Evolutionary conservation across 1,140 invertebrate species (phyloP).

Genomic region (Adelges cooleyi): DNA sequence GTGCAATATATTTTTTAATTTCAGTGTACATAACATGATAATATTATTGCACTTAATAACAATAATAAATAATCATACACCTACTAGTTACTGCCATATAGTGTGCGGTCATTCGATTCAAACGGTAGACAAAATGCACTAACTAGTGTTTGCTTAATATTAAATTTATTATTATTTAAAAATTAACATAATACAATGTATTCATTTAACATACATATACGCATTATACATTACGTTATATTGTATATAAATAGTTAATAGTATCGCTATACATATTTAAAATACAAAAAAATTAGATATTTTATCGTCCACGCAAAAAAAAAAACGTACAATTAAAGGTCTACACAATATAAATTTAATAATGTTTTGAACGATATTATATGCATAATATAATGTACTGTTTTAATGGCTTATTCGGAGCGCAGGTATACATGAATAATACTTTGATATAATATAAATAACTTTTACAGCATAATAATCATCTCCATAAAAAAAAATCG

Average conservation of each 20-base stretch:
- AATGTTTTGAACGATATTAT: constrained; percentile 2
- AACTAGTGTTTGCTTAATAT: background rate
- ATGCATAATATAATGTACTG: too few relatives aligned
- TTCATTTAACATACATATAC: background rate
- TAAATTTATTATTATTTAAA: constrained; percentile 23
- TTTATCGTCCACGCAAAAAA: background rate
- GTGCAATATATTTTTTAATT: too few relatives aligned
- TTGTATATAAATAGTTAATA: constrained; percentile 6
- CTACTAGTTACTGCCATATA: too few relatives aligned
- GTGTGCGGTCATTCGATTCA: too few relatives aligned
- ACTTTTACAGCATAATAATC: too few relatives aligned
- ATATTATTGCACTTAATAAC: too few relatives aligned
- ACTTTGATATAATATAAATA: too few relatives aligned
- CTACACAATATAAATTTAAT: constrained; percentile 4
- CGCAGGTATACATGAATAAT: constrained; percentile 6
- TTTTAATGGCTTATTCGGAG: too few relatives aligned
- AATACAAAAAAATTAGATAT: background rate
- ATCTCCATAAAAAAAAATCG: too few relatives aligned
- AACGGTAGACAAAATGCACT: too few relatives aligned
- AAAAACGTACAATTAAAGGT: background rate
- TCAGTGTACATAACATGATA: too few relatives aligned
- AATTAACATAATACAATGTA: constrained; percentile 18
- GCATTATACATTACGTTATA: background rate
- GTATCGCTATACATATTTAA: background rate
- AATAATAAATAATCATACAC: too few relatives aligned